Evolutionary conservation across 2,888 invertebrate genomes (phyloP).

Genomic region (Frankliniella intonsa): DNA sequence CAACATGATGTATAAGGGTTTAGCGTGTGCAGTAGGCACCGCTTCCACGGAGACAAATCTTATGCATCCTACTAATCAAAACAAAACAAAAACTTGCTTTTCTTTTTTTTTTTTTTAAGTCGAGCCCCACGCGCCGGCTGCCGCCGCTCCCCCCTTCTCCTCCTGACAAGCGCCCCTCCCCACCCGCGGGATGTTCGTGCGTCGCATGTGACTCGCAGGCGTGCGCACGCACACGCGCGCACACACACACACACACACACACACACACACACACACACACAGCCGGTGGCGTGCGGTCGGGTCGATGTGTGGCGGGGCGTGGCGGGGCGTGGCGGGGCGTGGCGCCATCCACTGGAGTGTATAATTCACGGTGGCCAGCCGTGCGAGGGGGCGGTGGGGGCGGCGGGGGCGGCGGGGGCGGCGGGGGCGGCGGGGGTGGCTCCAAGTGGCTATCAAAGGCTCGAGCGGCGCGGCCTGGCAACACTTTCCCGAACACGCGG

Average conservation of each 20-base stretch:
- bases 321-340: not conserved
- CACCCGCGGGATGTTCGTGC: not conserved
- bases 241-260: too few species aligned
- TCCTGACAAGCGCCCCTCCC: not conserved
- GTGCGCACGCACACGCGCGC: not conserved
- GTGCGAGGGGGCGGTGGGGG: not conserved
- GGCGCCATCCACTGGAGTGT: not conserved
- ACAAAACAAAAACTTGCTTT: not conserved
- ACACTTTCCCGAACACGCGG: too few species aligned
- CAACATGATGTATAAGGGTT: too few species aligned
- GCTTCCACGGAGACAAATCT: not conserved
- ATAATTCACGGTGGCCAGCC: not conserved
- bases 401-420: not conserved
- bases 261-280: too few species aligned
- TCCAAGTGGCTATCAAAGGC: conserved; percentile 18
- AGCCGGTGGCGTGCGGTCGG: not conserved
- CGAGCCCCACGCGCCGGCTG: not conserved
- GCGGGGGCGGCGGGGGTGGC: not conserved
- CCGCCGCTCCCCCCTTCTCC: not conserved
- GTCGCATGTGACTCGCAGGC: not conserved
- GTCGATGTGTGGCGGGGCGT: not conserved
- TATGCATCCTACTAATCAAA: not conserved
- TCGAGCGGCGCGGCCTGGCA: not conserved
- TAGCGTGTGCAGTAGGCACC: not conserved
- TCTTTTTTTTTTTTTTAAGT: not conserved